These are phyloP conservation scores for Sanderia malayensis DNA, from an alignment of 30 jellyfish, hydroid and myxozoan species.

Conservation along the genomic window DNA sequence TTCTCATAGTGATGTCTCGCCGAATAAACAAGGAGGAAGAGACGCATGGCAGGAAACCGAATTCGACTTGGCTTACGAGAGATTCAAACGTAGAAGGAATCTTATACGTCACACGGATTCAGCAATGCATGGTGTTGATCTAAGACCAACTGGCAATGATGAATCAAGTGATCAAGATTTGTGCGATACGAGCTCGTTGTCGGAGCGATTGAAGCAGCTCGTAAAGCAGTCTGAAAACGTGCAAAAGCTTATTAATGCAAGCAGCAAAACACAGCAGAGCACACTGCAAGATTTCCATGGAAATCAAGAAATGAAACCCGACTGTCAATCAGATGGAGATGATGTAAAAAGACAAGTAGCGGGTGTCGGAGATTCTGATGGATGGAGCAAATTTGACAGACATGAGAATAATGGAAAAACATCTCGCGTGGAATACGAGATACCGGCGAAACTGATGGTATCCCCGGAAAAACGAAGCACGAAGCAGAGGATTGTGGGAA, in stretches of 20 bases:
- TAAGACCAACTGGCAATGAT: background rate
- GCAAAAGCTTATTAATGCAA: constrained; percentile 53
- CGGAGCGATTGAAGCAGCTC: constrained; percentile 65
- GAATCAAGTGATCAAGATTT: constrained; percentile 1
- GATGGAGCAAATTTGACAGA: background rate
- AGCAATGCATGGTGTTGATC: background rate
- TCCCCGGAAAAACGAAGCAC: background rate
- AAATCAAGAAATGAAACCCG: background rate
- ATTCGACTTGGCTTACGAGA: background rate
- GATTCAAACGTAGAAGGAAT: background rate
- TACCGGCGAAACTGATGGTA: background rate
- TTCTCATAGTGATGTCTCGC: too few species aligned
- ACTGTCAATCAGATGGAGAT: background rate
- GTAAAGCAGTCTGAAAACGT: constrained; percentile 84
- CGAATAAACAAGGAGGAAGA: too few species aligned
- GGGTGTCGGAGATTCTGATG: background rate
- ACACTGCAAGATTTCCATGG: background rate
- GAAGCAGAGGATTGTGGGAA: background rate
- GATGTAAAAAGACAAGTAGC: background rate
- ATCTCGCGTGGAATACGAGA: background rate
- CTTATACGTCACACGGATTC: too few species aligned
- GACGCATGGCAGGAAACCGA: background rate
- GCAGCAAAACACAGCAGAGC: background rate
- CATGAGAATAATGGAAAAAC: background rate
- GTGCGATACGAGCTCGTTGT: constrained; percentile 60